phyloP scores from a whole-genome alignment of 2,113 vertebrate species.

The Osmerus eperlanus region DNA sequence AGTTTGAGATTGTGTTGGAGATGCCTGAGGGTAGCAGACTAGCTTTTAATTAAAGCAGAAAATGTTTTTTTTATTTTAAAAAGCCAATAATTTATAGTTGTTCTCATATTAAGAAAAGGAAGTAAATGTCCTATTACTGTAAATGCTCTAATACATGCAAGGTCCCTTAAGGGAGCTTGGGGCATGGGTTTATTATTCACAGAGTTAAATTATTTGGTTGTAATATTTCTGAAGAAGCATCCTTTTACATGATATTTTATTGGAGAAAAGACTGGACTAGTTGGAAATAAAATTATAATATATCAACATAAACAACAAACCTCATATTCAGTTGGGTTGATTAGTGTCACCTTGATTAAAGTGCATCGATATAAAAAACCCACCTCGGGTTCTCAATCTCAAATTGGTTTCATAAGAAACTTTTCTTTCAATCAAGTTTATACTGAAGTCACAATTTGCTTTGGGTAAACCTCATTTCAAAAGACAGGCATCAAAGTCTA shows the following conservation, averaged over 20 bases:
- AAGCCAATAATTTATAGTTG: constrained; percentile 44
- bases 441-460: no score
- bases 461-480: no score
- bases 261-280: constrained; percentile 15
- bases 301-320: not conserved
- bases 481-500: no score
- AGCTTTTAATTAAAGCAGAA: constrained; percentile 70
- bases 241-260: not conserved
- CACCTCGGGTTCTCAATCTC: no score
- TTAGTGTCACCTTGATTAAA: no score
- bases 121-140: constrained; percentile 32
- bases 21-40: constrained; percentile 54
- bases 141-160: constrained; percentile 52
- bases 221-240: constrained; percentile 34
- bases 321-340: no score
- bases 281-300: constrained; percentile 26
- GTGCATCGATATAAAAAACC: no score
- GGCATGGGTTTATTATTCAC: constrained; percentile 46
- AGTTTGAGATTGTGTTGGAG: constrained; percentile 51
- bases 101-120: constrained; percentile 49
- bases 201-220: constrained; percentile 51
- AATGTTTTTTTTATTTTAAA: constrained; percentile 55
- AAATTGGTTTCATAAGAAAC: no score
- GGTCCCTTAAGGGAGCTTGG: constrained; percentile 32
- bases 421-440: no score